Conservation (phyloP, 2,888 invertebrate genomes). For the Trilocha varians region DNA sequence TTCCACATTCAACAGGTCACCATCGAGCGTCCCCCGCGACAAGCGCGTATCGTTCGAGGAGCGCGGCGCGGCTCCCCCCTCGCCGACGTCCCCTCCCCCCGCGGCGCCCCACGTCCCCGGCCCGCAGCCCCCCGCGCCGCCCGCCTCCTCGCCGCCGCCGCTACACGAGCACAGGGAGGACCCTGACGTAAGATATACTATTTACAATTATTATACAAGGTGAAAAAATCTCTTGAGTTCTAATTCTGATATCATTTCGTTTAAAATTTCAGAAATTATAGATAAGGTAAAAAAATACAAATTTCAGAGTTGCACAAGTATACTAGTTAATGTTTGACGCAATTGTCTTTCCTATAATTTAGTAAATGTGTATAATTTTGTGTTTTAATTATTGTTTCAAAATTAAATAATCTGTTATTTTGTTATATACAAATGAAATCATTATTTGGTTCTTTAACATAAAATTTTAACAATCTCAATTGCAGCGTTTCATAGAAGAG, state of each 20-base stretch:
- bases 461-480: conserved; percentile 6
- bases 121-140: conserved; percentile 22
- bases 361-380: too few relatives aligned
- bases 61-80: conserved; percentile 49
- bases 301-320: too few relatives aligned
- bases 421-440: too few relatives aligned
- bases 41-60: conserved; percentile 87
- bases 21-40: conserved; percentile 43
- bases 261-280: too few relatives aligned
- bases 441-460: conserved; percentile 6
- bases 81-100: conserved; percentile 29
- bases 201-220: background rate
- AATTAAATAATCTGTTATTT: too few relatives aligned
- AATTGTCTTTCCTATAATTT: too few relatives aligned
- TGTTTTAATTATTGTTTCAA: too few relatives aligned
- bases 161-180: conserved; percentile 74
- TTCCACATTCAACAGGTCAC: conserved; percentile 31
- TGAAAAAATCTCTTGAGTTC: background rate
- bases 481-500: conserved; percentile 83
- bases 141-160: conserved; percentile 30
- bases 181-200: conserved; percentile 79
- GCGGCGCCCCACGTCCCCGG: conserved; percentile 26
- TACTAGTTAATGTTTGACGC: too few relatives aligned
- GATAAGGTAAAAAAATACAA: too few relatives aligned
- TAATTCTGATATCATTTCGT: too few relatives aligned